Base-by-base conservation (phyloP, 2,888 invertebrate genomes). In the Timema cristinae region DNA sequence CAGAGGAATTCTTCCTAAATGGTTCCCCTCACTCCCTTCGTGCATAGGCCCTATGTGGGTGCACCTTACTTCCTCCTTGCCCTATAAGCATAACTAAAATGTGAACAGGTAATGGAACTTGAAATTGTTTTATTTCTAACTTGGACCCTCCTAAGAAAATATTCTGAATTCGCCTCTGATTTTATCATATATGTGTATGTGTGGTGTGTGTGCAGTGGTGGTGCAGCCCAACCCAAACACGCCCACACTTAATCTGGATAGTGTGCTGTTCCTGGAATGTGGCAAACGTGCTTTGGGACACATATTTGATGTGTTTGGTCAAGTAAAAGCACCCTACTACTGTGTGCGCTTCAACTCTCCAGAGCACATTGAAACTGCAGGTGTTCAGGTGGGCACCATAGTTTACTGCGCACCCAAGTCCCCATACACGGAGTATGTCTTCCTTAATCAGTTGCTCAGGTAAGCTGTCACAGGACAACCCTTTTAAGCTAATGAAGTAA, bases 261-360 rank as follows among this genome's bases (percentile, higher is more conserved):
- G 94, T 0, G 87, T 97, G 13, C 83, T 98, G 70, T 98, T 98
- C 81, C 80, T 94, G 73, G 91, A 95, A 13, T 88, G 89, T 77
- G 93, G 94, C 6, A 87, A 90, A 74, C 87, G 88, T 54, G 68
- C 92, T 10, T 82, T 95, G 6, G 93, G 93, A 8, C 88, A 90
- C 81, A 89, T 97, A 68, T 95, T 94, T 82, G 98, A 98, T 84
- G 94, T 97, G 0, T 90, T 97, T 80, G 97, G 98, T 13, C 92
- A 90, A 68, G 93, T 97, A 0, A 85, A 86, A 0, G 89, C 91
- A 77, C 97, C 98, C 0, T 86, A 92, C 76, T 98, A 98, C 82
- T 91, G 93, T 76, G 88, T 98, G n/a, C 86, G 97, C 5, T 97
- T 97, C 82, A 97, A 96, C 83, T 90, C 88, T 0, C 81, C 82